Evolutionary conservation across 1,140 invertebrate species (phyloP), one percentile per base, ranked within the genome.

Genomic region (Papilio xuthus): DNA sequence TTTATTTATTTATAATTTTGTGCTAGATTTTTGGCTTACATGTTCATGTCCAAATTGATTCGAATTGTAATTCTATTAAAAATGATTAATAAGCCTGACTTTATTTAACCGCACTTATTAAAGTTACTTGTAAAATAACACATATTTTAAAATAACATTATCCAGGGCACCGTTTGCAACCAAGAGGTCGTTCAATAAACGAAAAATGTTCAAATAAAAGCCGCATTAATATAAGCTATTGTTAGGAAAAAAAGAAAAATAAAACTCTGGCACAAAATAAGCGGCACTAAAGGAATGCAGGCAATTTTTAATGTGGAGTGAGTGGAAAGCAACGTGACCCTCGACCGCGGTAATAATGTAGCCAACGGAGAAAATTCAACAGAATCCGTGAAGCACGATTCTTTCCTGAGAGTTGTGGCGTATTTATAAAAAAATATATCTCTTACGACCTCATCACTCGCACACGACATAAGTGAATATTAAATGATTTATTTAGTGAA

Each of bases 301-400:
- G 91, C 92, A 87, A 93, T 93, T 93, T 93, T 93, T 93, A 93
- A 93, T 93, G 90, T 93, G 85, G 85, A 90, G 84, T 84, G 85
- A 88, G 83, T 83, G 77, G 83, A 82, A 87, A 83, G 85, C 88
- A 80, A 81, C 86, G 84, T 85, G 87, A 87, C 87, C 86, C 85
- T 72, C 82, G 83, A 79, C 84, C 85, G 84, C 82, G 81, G 86
- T 87, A 89, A 88, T 89, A 91, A 89, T 89, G 87, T 92, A 90
- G 85, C 84, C 82, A 84, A 83, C 87, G 85, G 88, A 83, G 84
- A 84, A 87, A 85, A 89, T 90, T 85, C 84, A 86, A 79, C 81
- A 76, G 79, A 85, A 86, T 85, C 84, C 80, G 81, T 82, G 78
- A 79, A 88, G 85, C 82, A 75, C 50, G 50, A 75, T 53, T 75